A percentile compares a stretch with the other conserved stretches of the same genome.
Evolutionary conservation across 2,113 vertebrate genomes (phyloP).

Genomic region (Pelodiscus sinensis): DNA sequence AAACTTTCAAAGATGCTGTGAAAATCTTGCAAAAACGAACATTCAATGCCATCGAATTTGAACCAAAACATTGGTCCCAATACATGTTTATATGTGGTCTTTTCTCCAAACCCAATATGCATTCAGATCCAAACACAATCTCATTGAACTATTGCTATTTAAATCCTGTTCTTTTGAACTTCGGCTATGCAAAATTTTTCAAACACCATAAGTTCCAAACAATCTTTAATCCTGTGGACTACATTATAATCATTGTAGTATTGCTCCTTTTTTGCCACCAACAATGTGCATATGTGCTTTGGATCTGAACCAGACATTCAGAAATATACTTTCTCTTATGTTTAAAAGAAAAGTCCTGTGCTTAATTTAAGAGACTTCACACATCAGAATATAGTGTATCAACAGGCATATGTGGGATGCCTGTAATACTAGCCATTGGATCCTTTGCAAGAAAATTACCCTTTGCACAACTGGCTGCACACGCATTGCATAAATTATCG

Average conservation of each 20-base stretch:
- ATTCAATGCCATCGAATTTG: too few species aligned
- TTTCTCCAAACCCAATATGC: too few species aligned
- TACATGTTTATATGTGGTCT: too few species aligned
- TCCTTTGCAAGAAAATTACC: constrained; percentile 52
- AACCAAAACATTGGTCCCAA: too few species aligned
- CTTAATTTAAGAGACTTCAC: constrained; percentile 28
- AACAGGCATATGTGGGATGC: background rate
- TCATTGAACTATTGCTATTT: too few species aligned
- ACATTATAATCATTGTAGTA: background rate
- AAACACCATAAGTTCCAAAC: too few species aligned
- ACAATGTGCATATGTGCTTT: background rate
- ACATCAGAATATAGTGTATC: background rate
- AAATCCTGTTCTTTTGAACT: too few species aligned
- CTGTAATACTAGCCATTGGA: constrained; percentile 9
- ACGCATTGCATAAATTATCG: constrained; percentile 36
- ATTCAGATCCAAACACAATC: too few species aligned
- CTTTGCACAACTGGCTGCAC: constrained; percentile 42
- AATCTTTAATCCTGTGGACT: background rate
- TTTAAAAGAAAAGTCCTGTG: background rate
- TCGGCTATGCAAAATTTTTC: too few species aligned
- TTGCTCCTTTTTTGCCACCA: background rate
- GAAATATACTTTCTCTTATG: constrained; percentile 3
- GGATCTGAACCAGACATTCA: background rate
- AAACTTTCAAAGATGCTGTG: too few species aligned
- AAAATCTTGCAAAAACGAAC: too few species aligned